phyloP scores from a whole-genome alignment of 2,797 vertebrate species.

The Apogon talboti region DNA sequence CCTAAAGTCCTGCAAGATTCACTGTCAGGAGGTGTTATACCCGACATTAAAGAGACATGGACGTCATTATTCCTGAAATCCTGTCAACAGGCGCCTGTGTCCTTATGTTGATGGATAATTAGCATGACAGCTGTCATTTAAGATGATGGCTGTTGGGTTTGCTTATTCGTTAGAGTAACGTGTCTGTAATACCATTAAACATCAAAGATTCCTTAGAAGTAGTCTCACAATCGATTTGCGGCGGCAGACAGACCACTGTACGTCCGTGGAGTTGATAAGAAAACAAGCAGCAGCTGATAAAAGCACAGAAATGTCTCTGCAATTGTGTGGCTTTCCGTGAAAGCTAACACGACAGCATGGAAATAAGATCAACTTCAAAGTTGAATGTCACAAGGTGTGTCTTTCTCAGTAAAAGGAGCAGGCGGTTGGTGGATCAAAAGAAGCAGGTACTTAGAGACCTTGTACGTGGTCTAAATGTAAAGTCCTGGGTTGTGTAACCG shows the following conservation, averaged over 20 bases:
- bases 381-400: constrained; percentile 4
- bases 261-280: neutral
- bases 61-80: neutral
- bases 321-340: neutral
- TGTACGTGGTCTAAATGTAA: constrained; percentile 10
- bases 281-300: neutral
- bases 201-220: constrained; percentile 21
- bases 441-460: neutral
- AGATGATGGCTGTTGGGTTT: neutral
- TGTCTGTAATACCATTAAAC: neutral
- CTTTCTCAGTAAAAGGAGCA: constrained; percentile 15
- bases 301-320: neutral
- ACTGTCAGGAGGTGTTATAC: too few species aligned
- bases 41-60: neutral
- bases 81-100: neutral
- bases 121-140: constrained; percentile 14
- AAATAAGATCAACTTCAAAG: constrained; percentile 27
- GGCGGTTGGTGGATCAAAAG: constrained; percentile 25
- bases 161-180: neutral
- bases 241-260: neutral
- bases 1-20: too few species aligned
- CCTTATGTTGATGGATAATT: constrained; percentile 4
- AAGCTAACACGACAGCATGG: neutral
- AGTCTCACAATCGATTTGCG: neutral
- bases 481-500: constrained; percentile 17